These are phyloP conservation scores for Nothoprocta perdicaria DNA, from an alignment of 2,113 vertebrate species.

Conservation along the genomic window DNA sequence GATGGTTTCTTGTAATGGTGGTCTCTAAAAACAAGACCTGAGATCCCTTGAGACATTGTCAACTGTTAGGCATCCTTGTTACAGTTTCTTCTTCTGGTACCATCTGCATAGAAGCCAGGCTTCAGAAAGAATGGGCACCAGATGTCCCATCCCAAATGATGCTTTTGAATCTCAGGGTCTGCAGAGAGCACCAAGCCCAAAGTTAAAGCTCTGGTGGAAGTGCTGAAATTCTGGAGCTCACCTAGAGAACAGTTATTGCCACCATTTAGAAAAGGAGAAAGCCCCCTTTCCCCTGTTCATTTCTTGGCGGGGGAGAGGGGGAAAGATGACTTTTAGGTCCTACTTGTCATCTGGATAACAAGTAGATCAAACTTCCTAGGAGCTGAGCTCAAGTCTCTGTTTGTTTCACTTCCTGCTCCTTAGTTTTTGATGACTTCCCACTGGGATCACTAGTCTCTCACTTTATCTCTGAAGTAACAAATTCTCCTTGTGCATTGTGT, in stretches of 20 bases:
- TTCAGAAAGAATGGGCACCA: neutral
- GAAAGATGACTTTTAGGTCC: neutral
- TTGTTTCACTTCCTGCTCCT: neutral
- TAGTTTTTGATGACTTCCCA: neutral
- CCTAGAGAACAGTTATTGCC: neutral
- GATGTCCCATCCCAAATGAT: neutral
- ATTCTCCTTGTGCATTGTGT: neutral
- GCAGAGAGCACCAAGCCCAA: accelerated
- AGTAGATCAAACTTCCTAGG: neutral
- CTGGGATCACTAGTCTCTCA: neutral
- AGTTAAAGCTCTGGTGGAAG: neutral
- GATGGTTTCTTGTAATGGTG: neutral
- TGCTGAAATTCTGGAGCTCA: neutral
- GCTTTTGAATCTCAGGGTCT: neutral
- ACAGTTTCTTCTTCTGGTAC: neutral
- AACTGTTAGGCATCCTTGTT: neutral
- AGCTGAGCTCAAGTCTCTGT: neutral
- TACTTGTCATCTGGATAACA: neutral
- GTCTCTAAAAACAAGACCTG: neutral
- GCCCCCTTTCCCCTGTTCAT: neutral
- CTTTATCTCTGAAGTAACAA: neutral
- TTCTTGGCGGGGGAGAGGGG: neutral
- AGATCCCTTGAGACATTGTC: neutral
- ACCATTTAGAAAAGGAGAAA: neutral
- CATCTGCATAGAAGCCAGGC: neutral